Evolutionary conservation across 92 coral and sea anemone species (phyloP).

Genomic region (Porites cylindrica): DNA sequence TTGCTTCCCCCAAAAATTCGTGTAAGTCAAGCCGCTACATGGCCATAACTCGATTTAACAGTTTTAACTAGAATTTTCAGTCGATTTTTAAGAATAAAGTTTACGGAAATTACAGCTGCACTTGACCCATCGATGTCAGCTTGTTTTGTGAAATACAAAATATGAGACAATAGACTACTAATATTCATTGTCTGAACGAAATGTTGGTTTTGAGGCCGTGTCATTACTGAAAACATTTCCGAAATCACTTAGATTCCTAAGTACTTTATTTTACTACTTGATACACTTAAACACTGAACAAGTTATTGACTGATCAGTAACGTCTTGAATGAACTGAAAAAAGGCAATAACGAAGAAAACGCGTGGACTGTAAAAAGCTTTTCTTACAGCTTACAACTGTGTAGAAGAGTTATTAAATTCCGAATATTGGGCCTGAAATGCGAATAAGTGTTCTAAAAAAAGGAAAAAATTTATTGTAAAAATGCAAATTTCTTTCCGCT

Average conservation of each 20-base stretch:
- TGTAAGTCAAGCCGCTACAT: no score
- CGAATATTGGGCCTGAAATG: background rate
- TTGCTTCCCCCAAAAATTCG: no score
- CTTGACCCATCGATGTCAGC: background rate
- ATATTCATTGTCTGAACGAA: constrained; percentile 4
- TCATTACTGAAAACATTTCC: background rate
- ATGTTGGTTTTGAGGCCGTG: constrained; percentile 3
- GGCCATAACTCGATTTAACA: no score
- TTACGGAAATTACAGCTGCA: background rate
- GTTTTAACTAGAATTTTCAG: no score
- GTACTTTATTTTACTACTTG: background rate
- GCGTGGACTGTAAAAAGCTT: no score
- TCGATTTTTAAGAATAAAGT: background rate
- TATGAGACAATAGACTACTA: background rate
- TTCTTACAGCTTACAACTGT: no score
- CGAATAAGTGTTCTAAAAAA: no score
- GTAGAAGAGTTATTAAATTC: background rate
- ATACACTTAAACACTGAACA: background rate
- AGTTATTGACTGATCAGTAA: background rate
- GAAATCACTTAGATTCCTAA: constrained; percentile 32
- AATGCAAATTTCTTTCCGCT: no score
- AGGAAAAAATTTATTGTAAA: no score
- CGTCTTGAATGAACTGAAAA: no score
- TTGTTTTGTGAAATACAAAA: constrained; percentile 20
- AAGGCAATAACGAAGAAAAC: no score